Evolutionary conservation across 2,113 vertebrate species (phyloP), one percentile per base, ranked within the genome.

Genomic region (Albula glossodonta): DNA sequence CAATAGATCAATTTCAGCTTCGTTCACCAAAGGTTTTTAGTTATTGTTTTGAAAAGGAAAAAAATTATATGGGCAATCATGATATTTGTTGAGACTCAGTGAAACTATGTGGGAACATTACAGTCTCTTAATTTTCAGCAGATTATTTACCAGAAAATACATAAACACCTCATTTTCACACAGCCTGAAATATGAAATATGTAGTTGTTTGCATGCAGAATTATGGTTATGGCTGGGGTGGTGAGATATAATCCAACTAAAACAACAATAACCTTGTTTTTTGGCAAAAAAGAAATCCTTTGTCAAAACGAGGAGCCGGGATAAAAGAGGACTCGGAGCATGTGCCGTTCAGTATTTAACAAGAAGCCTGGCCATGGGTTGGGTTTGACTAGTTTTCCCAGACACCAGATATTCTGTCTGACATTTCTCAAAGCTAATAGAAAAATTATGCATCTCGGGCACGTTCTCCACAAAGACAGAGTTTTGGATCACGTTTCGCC

Each of bases 381-480:
- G 13, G n/a, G 51, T 53, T 56, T 56, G 52, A 48, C 83, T 84
- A 53, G 51, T 74, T 84, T 84, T 78, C 83, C 50, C 31, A 83
- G 60, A 25, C 22, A 83, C 25, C 19, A 3, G 60, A 63, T 63
- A 63, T 17, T 63, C 60, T 70, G 49, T 51, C 60, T 83, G 57
- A 60, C 57, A 66, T n/a, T 60, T 48, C 57, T 56, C 41, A 11
- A 70, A 17, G 50, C 17, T 84, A 48, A 78, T 53, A 77, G 51
- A 3, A 84, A 78, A 84, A 83, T 66, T 50, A 83, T 84, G 4
- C 50, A 51, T 56, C 70, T 78, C 15, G 53, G 51, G 70, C 51
- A 78, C 50, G 31, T 84, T 77, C 51, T 41, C 50, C 49, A 41
- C 49, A 77, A 49, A 49, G 63, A 83, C 17, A 60, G 31, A n/a